phyloP scores from a whole-genome alignment of 2,113 vertebrate species.

The Dasypus novemcinctus region DNA sequence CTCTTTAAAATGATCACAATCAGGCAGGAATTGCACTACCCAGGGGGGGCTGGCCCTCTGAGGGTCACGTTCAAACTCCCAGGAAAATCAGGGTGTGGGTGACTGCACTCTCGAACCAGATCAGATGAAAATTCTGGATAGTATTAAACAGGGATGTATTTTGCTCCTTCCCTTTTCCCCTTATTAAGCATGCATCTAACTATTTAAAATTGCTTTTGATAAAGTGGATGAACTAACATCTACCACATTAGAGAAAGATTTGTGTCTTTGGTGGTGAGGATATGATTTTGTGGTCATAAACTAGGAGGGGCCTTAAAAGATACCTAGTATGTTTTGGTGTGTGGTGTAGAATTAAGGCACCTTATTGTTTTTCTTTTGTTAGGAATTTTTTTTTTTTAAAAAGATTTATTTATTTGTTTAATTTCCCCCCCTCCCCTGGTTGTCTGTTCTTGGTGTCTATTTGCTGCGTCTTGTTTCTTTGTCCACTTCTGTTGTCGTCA shows the following conservation, averaged over 20 bases:
- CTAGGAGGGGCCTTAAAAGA: not conserved
- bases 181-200: not conserved
- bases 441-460: too few species aligned
- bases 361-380: not conserved
- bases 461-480: too few species aligned
- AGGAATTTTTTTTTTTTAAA: too few species aligned
- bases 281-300: not conserved
- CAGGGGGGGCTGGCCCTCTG: not conserved
- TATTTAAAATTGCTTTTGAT: not conserved
- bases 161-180: not conserved
- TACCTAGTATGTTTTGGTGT: not conserved
- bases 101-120: accelerated
- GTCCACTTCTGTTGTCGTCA: too few species aligned
- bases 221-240: not conserved
- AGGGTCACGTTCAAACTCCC: not conserved
- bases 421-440: too few species aligned
- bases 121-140: not conserved
- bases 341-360: not conserved
- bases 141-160: not conserved
- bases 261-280: not conserved
- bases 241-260: not conserved
- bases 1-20: not conserved
- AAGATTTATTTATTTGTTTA: too few species aligned
- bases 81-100: not conserved
- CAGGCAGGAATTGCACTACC: not conserved